Percentiles rank a stretch among this genome's conserved stretches.
These are phyloP conservation scores for Botrylloides violaceus DNA, from an alignment of 23 tunicate genomes.

Conservation along the genomic window DNA sequence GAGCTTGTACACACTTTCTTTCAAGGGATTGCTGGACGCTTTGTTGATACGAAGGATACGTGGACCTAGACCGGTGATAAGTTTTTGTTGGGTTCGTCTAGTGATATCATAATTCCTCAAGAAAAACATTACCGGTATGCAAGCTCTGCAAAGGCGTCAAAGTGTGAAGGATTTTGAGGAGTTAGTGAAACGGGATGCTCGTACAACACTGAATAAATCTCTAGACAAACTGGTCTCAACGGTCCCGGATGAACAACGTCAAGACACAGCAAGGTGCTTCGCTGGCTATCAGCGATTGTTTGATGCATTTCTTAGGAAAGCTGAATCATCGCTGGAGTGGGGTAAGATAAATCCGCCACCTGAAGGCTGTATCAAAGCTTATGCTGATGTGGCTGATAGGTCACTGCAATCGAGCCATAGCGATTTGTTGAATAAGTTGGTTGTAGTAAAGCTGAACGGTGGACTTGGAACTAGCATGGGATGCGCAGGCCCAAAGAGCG, in stretches of 20 bases:
- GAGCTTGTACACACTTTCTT: too few relatives aligned
- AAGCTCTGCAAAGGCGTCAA: slow-evolving; percentile 59
- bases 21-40: too few relatives aligned
- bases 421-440: slow-evolving; percentile 65
- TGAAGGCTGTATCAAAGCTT: slow-evolving; percentile 72
- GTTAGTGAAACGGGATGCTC: slow-evolving; percentile 94
- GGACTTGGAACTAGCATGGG: slow-evolving; percentile 96
- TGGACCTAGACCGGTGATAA: too few relatives aligned
- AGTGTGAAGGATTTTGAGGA: slow-evolving; percentile 90
- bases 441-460: slow-evolving; percentile 86
- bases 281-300: slow-evolving; percentile 74
- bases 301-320: slow-evolving; percentile 59
- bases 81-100: too few relatives aligned
- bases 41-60: too few relatives aligned
- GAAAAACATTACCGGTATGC: too few relatives aligned
- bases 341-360: slow-evolving; percentile 78
- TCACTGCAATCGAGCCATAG: slow-evolving; percentile 17
- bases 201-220: slow-evolving; percentile 51
- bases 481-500: slow-evolving; percentile 84
- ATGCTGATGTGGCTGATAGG: slow-evolving; percentile 30
- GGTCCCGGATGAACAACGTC: slow-evolving; percentile 24
- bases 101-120: too few relatives aligned
- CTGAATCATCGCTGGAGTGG: slow-evolving; percentile 84
- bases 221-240: slow-evolving; percentile 45
- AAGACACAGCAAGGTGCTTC: slow-evolving; percentile 53